phyloP scores from a whole-genome alignment of 1,140 invertebrate genomes.

The Sminthurides bifidus region DNA sequence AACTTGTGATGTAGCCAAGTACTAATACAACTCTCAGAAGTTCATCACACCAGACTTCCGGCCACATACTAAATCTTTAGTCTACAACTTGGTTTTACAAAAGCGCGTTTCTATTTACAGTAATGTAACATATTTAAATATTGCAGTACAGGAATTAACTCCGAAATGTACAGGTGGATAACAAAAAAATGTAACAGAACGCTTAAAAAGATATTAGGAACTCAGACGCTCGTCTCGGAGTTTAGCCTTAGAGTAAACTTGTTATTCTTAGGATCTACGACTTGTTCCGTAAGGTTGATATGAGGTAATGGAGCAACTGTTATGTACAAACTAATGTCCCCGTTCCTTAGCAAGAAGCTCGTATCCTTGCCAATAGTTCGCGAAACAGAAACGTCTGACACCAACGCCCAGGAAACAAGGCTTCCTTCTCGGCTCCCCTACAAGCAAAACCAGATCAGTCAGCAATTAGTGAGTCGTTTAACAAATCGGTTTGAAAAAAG shows the following conservation, averaged over 20 bases:
- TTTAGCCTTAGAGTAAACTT: constrained; percentile 88
- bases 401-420: constrained; percentile 28
- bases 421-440: constrained; percentile 25
- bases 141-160: not conserved
- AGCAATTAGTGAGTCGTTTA: no score
- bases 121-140: not conserved
- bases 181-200: no score
- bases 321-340: constrained; percentile 83
- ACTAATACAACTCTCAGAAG: no score
- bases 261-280: constrained; percentile 89
- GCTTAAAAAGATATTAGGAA: no score
- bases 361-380: constrained; percentile 48
- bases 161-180: no score
- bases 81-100: no score
- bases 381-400: constrained; percentile 58
- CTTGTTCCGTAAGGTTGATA: constrained; percentile 86
- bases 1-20: no score
- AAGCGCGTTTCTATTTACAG: not conserved
- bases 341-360: constrained; percentile 79
- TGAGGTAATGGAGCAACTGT: constrained; percentile 72
- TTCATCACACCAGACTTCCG: no score
- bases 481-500: no score
- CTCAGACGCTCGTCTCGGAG: constrained; percentile 89
- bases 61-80: no score
- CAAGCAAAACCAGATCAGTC: no score